Evolutionary conservation across 2,797 vertebrate genomes (phyloP).

Genomic region (Brotula barbata): DNA sequence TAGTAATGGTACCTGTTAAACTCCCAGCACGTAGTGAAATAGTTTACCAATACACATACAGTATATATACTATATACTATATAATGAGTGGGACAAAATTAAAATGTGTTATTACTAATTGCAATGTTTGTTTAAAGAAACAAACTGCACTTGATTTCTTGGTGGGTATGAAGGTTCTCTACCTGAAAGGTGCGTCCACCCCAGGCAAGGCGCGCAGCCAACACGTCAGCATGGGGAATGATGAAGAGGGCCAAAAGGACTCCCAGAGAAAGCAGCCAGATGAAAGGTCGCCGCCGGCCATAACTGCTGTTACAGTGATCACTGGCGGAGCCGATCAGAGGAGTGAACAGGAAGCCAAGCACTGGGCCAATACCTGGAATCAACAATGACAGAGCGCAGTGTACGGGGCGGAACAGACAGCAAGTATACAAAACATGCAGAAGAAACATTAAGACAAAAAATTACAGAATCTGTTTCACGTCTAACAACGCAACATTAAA

Average conservation of each 20-base stretch:
- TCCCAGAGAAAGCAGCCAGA: conserved; percentile 82
- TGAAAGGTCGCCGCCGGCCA: conserved; percentile 82
- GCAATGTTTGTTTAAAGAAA: neutral
- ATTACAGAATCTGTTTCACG: neutral
- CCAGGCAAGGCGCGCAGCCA: conserved; percentile 74
- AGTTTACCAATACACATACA: too few relatives aligned
- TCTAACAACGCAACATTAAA: too few relatives aligned
- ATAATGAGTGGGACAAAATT: too few relatives aligned
- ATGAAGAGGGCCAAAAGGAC: conserved; percentile 81
- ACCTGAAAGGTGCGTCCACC: conserved; percentile 73
- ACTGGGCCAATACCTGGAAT: conserved; percentile 83
- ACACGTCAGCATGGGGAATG: conserved; percentile 79
- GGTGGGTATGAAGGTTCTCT: neutral
- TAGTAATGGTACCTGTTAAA: too few relatives aligned
- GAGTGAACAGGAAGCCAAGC: conserved; percentile 82
- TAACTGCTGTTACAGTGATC: conserved; percentile 82
- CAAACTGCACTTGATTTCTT: neutral
- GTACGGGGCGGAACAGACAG: too few relatives aligned
- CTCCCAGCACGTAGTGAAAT: too few relatives aligned
- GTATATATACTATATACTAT: too few relatives aligned
- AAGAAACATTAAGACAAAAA: neutral
- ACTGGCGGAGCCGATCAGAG: conserved; percentile 84
- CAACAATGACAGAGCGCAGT: too few relatives aligned
- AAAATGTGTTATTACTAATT: too few relatives aligned
- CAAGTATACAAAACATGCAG: neutral